Evolutionary conservation across 2,888 invertebrate genomes (phyloP), one percentile per base, ranked within the genome.

Genomic region (Rhabditoides inermis): DNA sequence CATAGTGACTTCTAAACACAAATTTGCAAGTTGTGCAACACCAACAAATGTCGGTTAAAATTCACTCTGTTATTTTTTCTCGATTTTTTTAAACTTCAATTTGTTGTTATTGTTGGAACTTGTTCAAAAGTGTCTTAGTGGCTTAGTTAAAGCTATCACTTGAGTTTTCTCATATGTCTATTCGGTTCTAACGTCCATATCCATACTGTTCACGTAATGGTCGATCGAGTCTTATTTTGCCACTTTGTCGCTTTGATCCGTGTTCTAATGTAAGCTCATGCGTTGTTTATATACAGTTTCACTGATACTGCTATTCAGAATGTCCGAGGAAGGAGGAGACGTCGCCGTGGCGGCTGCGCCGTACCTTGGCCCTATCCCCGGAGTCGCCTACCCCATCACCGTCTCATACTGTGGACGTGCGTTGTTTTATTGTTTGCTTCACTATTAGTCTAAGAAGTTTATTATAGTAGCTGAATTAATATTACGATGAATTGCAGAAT

Each of bases 331-430:
- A 6, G 12, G 12, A 12, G 44, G 25, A 44, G 45, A 27, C 44
- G 42, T 18, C 18, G 45, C 27, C n/a, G 22, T 26, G 27, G 26
- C 41, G 18, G 32, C 26, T 26, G 35, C 39, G 15, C 20, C 30
- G 3, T 50, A 47, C 25, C 41, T 63, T 7, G 64, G 63, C 18
- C 65, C 64, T 20, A 49, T 41, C 15, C 51, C 51, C 2, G 68
- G 64, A 25, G 61, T 71, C 35, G 45, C 48, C 20, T 72, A 72
- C 49, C 72, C 72, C 27, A 40, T 70, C 39, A 60, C 55, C 27
- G 68, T 72, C 1, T 20, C 45, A 6, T 72, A 70, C 50, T 72
- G 72, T 56, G 71, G 71, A 51, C 66, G 70, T 70, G 10, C 42
- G 63, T 53, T 35, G 23, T 32, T n/a, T 40, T 41, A 45, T 5